Conservation (phyloP, 2,888 invertebrate genomes). For the Drosophila phalerata region DNA sequence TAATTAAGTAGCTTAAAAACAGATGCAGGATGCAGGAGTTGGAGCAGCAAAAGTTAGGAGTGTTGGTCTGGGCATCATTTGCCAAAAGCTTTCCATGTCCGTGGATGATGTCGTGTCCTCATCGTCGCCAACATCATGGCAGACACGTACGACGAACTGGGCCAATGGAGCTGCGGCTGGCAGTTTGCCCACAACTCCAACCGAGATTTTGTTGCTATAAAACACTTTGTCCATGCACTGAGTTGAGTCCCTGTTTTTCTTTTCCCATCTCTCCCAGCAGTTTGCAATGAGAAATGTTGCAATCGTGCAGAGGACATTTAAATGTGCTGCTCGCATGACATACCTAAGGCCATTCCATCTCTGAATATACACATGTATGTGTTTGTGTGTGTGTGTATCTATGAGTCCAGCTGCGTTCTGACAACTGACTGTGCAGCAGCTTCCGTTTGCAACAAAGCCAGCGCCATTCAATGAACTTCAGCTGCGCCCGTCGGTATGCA, state of each 20-base stretch:
- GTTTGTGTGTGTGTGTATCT: slow-evolving; percentile 7
- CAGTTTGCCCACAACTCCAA: slow-evolving; percentile 73
- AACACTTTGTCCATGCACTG: slow-evolving; percentile 57
- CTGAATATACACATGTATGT: neutral
- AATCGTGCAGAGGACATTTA: slow-evolving; percentile 75
- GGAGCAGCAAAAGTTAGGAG: neutral
- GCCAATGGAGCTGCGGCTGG: slow-evolving; percentile 63
- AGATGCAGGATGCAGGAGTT: slow-evolving; percentile 10
- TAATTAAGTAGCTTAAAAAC: slow-evolving; percentile 71
- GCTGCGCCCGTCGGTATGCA: slow-evolving; percentile 59
- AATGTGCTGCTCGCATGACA: slow-evolving; percentile 55
- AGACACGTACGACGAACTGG: slow-evolving; percentile 62
- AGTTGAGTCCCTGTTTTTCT: neutral
- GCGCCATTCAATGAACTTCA: slow-evolving; percentile 70
- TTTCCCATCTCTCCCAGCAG: slow-evolving; percentile 8
- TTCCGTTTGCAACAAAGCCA: slow-evolving; percentile 46
- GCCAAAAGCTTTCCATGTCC: slow-evolving; percentile 31
- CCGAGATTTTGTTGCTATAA: slow-evolving; percentile 77
- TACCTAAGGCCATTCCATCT: slow-evolving; percentile 40
- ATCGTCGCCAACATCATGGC: slow-evolving; percentile 44
- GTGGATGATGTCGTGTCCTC: slow-evolving; percentile 47
- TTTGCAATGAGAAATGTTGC: slow-evolving; percentile 74
- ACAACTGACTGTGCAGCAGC: slow-evolving; percentile 61
- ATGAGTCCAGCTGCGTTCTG: slow-evolving; percentile 60
- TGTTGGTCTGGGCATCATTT: slow-evolving; percentile 31